Evolutionary conservation across 2,888 invertebrate genomes (phyloP).

Genomic region (Leucophora obtusa): DNA sequence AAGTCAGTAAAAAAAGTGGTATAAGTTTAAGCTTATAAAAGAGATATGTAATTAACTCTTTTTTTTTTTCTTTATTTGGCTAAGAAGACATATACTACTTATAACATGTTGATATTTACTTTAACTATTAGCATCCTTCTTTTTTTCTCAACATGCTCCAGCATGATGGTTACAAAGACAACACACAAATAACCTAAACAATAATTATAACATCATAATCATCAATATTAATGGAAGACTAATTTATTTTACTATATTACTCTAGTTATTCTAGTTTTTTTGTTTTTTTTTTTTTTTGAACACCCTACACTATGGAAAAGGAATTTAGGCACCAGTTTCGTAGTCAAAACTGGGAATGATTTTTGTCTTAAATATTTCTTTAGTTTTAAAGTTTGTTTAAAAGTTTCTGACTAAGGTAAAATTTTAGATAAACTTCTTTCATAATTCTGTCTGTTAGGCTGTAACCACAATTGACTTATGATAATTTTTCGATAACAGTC

Average conservation of each 20-base stretch:
- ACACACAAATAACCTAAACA: neutral
- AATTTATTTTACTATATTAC: conserved; percentile 1
- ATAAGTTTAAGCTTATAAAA: neutral
- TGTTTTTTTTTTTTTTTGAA: neutral
- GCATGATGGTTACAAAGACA: neutral
- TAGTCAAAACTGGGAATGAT: no score
- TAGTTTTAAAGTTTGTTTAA: no score
- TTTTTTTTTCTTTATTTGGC: neutral
- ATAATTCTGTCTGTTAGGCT: no score
- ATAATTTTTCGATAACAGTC: no score
- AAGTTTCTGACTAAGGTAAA: no score
- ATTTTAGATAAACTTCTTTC: no score
- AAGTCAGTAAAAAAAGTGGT: neutral
- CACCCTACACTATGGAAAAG: neutral
- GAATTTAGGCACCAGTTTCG: no score
- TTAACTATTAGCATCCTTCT: conserved; percentile 48
- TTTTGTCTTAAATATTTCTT: no score
- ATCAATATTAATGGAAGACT: conserved; percentile 4
- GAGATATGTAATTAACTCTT: conserved; percentile 19
- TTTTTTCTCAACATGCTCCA: neutral
- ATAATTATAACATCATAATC: conserved; percentile 51
- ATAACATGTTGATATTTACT: conserved; percentile 42
- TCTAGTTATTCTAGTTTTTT: neutral
- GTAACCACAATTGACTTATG: no score
- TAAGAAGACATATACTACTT: neutral